Base-by-base conservation (phyloP, 2,113 vertebrate species). In the Jacana jacana region DNA sequence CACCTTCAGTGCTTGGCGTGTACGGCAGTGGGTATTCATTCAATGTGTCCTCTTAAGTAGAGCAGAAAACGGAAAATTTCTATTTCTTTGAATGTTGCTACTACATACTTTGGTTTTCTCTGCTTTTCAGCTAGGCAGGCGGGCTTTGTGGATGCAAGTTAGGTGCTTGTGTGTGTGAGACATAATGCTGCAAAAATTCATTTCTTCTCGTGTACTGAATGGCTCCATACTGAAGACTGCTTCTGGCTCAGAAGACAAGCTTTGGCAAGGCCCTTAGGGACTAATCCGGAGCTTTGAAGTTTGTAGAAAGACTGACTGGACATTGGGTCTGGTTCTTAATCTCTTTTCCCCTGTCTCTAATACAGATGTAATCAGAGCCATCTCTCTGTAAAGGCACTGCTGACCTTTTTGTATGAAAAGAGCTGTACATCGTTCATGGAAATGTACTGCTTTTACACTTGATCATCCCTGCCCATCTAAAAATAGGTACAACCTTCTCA, bases 401-500 rank as follows among this genome's bases (percentile, higher is more conserved):
- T 96, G 95, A 90, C 92, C 81, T 83, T 93, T 95, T 90, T 86
- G 72, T 72, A 84, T 97, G 61, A 92, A 95, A 94, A 65, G 66
- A 88, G 40, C 91, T 80, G 58, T 95, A 81, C 86, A 64, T 90
- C 9, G 33, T 96, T 90, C 88, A 76, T 82, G 39, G 79, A 95
- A 84, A 78, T 88, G 82, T 72, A 75, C 75, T 60, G 85, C 91
- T 91, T 95, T 95, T 94, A 75, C 81, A 83, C 76, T 83, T 95
- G 79, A 94, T 97, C 94, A 78, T 97, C 71, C 71, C 82, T 91
- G 71, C 65, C 46, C 16, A 15, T 83, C 80, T 93, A 95, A 94
- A 97, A 93, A 94, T 91, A 95, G 88, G 81, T 78, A 92, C 89
- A 95, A 91, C 91, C 85, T 92, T 94, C 92, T 91, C 69, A 72